Percentiles rank a stretch among this genome's conserved stretches.
Conservation (phyloP, 1,140 invertebrate genomes). For the Brachionus calyciflorus region DNA sequence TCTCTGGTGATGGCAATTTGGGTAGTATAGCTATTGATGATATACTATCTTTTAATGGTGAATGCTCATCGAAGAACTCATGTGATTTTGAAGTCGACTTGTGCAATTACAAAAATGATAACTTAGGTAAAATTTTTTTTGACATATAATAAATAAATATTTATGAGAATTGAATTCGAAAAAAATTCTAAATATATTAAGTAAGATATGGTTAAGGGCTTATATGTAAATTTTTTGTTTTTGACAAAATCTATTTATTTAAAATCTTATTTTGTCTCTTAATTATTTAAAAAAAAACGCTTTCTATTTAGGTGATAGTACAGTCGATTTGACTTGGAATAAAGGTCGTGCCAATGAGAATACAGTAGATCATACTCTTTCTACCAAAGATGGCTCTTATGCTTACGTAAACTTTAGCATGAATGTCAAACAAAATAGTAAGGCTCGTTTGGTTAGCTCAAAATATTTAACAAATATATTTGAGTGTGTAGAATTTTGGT, state of each 20-base stretch:
- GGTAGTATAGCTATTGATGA: slow-evolving; percentile 50
- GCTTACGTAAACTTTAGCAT: background rate
- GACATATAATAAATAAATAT: too few relatives aligned
- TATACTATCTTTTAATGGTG: slow-evolving; percentile 47
- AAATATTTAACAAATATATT: background rate
- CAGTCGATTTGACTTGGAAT: background rate
- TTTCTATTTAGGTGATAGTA: too few relatives aligned
- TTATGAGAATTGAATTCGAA: too few relatives aligned
- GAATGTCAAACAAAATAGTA: background rate
- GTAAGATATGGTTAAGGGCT: too few relatives aligned
- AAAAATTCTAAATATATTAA: too few relatives aligned
- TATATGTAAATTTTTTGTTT: too few relatives aligned
- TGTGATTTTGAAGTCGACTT: slow-evolving; percentile 54
- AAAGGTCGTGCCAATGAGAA: background rate
- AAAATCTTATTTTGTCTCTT: too few relatives aligned
- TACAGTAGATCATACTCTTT: background rate
- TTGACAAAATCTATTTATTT: too few relatives aligned
- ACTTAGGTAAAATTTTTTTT: too few relatives aligned
- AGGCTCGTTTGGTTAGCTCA: background rate
- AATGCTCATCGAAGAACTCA: slow-evolving; percentile 49
- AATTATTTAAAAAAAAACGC: too few relatives aligned
- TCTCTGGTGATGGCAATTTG: background rate
- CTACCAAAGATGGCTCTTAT: background rate
- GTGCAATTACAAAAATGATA: slow-evolving; percentile 51
- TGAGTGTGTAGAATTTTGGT: slow-evolving; percentile 46